These are phyloP conservation scores for Frankliniella intonsa DNA, from an alignment of 2,888 invertebrate species.

Conservation along the genomic window DNA sequence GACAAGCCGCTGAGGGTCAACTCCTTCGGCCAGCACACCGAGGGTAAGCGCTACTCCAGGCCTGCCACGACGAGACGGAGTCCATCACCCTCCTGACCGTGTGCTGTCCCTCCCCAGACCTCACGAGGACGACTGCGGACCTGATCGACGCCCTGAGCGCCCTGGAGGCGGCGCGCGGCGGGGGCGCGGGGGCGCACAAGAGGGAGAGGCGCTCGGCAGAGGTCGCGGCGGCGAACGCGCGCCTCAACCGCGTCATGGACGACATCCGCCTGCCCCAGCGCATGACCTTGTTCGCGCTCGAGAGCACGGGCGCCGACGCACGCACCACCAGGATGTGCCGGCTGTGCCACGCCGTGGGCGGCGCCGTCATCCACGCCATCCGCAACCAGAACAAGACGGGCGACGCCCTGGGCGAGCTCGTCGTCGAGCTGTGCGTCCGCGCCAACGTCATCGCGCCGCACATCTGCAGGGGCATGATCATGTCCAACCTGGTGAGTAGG, in stretches of 20 bases:
- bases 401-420: neutral
- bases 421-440: neutral
- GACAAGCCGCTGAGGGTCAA: neutral
- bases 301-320: neutral
- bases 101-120: neutral
- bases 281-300: neutral
- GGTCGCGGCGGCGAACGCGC: neutral
- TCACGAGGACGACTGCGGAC: neutral
- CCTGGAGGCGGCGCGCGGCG: neutral
- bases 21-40: neutral
- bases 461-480: slow-evolving; percentile 44
- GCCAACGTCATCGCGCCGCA: neutral
- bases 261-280: neutral
- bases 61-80: neutral
- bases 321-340: neutral
- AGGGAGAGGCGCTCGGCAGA: neutral
- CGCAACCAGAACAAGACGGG: slow-evolving; percentile 1
- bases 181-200: neutral
- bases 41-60: neutral
- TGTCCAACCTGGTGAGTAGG: slow-evolving; percentile 43
- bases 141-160: neutral
- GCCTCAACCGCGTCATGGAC: neutral
- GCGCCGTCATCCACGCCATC: neutral
- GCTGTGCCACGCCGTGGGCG: slow-evolving; percentile 4
- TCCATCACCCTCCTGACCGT: neutral